Conservation (phyloP, 1,140 invertebrate species). For the Bradynema listronoti region DNA sequence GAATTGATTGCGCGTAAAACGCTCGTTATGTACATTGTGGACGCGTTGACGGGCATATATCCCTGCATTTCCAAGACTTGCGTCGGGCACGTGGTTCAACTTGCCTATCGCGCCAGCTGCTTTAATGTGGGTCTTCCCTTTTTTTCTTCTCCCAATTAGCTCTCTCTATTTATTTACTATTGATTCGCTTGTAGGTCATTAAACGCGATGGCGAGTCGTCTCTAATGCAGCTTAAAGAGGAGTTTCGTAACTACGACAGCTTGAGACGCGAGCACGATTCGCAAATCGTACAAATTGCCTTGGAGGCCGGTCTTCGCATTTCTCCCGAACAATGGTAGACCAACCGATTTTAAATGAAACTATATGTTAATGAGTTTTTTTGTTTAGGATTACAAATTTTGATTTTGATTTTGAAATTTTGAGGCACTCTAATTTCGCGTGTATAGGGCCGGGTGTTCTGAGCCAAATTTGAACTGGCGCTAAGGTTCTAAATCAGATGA, state of each 20-base stretch:
- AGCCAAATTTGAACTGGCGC: too few species aligned
- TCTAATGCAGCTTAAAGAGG: constrained; percentile 94
- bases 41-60: constrained; percentile 85
- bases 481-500: too few species aligned
- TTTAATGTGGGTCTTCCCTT: constrained; percentile 72
- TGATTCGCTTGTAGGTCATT: constrained; percentile 67
- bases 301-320: constrained; percentile 88
- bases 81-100: constrained; percentile 95
- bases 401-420: too few species aligned
- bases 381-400: too few species aligned
- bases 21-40: constrained; percentile 95
- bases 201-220: constrained; percentile 95
- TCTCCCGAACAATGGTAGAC: constrained; percentile 98
- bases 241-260: constrained; percentile 87
- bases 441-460: too few species aligned
- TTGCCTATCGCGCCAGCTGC: constrained; percentile 91
- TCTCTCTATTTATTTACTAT: constrained; percentile 7
- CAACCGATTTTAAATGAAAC: too few species aligned
- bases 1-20: constrained; percentile 93
- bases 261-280: constrained; percentile 88
- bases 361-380: too few species aligned
- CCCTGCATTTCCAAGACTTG: constrained; percentile 96
- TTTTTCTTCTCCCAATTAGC: background rate
- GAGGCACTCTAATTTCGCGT: too few species aligned
- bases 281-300: constrained; percentile 84